These are phyloP conservation scores for Andrena bucephala DNA, from an alignment of 2,888 invertebrate genomes.

Conservation along the genomic window DNA sequence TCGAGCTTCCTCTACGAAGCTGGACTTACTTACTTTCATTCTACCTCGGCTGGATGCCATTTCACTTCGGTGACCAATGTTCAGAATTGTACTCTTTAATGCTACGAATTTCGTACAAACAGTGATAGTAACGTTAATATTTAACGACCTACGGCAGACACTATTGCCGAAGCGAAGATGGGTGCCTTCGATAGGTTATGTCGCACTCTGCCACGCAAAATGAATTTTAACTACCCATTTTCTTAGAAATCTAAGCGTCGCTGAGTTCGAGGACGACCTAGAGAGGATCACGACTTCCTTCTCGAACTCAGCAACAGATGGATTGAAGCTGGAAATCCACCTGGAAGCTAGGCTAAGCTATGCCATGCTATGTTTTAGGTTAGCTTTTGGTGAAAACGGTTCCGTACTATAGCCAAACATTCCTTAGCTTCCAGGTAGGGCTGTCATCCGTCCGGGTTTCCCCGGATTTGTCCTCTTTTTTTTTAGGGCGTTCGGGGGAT, in stretches of 20 bases:
- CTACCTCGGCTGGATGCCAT: not conserved
- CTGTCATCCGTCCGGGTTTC: no score
- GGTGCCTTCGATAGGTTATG: not conserved
- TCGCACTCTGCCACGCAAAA: not conserved
- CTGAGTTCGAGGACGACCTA: not conserved
- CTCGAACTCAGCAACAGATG: not conserved
- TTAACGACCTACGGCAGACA: not conserved
- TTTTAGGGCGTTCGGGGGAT: no score
- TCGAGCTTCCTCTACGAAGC: constrained; percentile 18
- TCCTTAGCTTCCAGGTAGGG: no score
- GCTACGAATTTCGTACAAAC: not conserved
- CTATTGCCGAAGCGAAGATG: not conserved
- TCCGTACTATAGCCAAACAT: no score
- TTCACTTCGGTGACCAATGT: constrained; percentile 31
- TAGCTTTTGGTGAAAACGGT: no score
- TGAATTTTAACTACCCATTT: not conserved
- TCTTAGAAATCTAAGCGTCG: not conserved
- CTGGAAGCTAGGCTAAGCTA: not conserved
- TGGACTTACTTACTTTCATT: constrained; percentile 15
- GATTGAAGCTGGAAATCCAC: not conserved
- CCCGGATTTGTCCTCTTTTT: no score
- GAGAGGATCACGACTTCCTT: not conserved
- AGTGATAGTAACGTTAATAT: not conserved
- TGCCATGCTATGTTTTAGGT: no score
- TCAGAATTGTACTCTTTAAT: not conserved